These are phyloP conservation scores for Andinoacara biseriatus DNA, from an alignment of 2,113 vertebrate species.

Conservation along the genomic window DNA sequence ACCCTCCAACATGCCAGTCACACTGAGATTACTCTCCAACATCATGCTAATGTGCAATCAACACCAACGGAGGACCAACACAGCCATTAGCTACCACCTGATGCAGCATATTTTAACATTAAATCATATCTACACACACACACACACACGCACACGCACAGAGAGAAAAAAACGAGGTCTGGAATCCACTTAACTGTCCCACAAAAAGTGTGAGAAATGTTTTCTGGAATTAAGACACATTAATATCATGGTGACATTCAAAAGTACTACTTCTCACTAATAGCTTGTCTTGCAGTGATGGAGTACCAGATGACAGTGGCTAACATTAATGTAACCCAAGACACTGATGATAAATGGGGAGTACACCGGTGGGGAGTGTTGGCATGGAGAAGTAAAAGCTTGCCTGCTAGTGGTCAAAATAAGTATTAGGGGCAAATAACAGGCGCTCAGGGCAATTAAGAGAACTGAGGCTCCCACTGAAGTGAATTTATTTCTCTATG, in stretches of 20 bases:
- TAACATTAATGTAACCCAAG: constrained; percentile 55
- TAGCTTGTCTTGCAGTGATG: constrained; percentile 55
- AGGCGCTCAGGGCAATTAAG: not conserved
- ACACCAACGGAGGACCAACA: constrained; percentile 12
- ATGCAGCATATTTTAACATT: not conserved
- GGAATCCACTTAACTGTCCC: not conserved
- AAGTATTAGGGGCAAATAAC: not conserved
- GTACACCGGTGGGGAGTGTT: not conserved
- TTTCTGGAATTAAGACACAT: constrained; percentile 55
- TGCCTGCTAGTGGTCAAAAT: not conserved
- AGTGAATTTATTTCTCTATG: not conserved
- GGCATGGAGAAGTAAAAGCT: not conserved
- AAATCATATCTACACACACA: not conserved
- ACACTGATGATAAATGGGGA: constrained; percentile 61
- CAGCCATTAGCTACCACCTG: not conserved
- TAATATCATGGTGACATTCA: constrained; percentile 42
- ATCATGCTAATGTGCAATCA: not conserved
- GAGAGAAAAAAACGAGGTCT: not conserved
- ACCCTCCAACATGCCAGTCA: not conserved
- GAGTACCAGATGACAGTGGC: constrained; percentile 27
- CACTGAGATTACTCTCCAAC: constrained; percentile 26
- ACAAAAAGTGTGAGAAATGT: not conserved
- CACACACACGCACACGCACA: too few relatives aligned
- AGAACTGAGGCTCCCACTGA: not conserved
- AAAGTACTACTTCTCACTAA: constrained; percentile 61